These are phyloP conservation scores for Murina feae DNA, from an alignment of 2,113 vertebrate species.

Conservation along the genomic window DNA sequence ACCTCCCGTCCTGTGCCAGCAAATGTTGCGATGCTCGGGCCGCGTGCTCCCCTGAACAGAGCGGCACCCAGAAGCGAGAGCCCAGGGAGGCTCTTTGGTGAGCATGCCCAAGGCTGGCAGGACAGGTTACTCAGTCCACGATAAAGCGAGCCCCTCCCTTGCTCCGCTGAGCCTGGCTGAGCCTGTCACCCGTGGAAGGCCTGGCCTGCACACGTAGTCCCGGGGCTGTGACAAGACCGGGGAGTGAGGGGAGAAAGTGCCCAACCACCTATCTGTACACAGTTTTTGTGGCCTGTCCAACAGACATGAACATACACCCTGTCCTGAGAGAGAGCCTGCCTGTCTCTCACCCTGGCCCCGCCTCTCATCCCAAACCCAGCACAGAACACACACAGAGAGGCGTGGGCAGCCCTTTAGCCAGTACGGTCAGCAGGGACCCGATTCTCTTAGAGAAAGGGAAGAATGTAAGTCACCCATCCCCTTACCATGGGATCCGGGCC, in stretches of 20 bases:
- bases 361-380: background rate
- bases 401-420: background rate
- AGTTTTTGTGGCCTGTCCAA: background rate
- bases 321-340: background rate
- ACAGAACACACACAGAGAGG: background rate
- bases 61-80: background rate
- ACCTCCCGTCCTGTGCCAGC: background rate
- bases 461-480: background rate
- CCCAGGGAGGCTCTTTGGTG: background rate
- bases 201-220: background rate
- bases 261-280: background rate
- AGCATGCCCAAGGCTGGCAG: background rate
- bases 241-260: background rate
- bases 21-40: background rate
- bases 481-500: background rate
- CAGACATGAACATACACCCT: fast-evolving
- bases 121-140: background rate
- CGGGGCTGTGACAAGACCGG: background rate
- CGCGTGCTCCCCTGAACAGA: background rate
- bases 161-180: background rate
- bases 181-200: background rate
- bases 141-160: background rate
- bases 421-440: background rate
- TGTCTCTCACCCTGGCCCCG: background rate
- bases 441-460: background rate